Percentiles rank a stretch among this genome's conserved stretches.
These are phyloP conservation scores for Monopis laevigella DNA, from an alignment of 2,888 invertebrate genomes.

Conservation along the genomic window DNA sequence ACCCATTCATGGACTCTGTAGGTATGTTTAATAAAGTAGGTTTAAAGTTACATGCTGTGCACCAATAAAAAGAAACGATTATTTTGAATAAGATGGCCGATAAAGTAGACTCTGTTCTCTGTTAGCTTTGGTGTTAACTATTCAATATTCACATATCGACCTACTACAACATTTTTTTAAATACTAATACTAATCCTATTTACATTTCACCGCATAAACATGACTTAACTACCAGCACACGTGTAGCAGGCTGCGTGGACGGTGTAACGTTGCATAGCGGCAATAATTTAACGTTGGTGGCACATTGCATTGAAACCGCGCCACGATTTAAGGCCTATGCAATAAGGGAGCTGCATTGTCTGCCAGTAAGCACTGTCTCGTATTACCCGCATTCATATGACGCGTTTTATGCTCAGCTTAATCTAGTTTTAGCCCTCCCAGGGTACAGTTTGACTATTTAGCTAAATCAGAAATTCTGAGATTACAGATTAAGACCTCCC, in stretches of 20 bases:
- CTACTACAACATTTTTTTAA: too few relatives aligned
- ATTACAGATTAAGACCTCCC: slow-evolving; percentile 8
- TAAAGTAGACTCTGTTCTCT: too few relatives aligned
- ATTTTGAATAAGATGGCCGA: too few relatives aligned
- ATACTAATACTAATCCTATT: too few relatives aligned
- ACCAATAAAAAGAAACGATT: too few relatives aligned
- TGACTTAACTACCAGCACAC: slow-evolving; percentile 29
- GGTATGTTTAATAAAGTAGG: too few relatives aligned
- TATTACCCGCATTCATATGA: slow-evolving; percentile 49
- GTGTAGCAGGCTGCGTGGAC: slow-evolving; percentile 37
- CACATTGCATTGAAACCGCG: slow-evolving; percentile 62
- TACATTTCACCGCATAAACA: not conserved
- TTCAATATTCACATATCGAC: too few relatives aligned
- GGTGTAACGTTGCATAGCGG: slow-evolving; percentile 53
- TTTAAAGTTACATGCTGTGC: too few relatives aligned
- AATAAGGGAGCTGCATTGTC: slow-evolving; percentile 61
- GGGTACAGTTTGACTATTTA: slow-evolving; percentile 5
- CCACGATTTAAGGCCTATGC: slow-evolving; percentile 62
- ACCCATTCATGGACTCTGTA: too few relatives aligned
- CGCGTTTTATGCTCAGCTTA: slow-evolving; percentile 37
- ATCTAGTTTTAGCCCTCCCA: slow-evolving; percentile 17
- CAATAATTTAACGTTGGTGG: slow-evolving; percentile 63
- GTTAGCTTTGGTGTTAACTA: too few relatives aligned
- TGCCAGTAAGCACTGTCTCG: slow-evolving; percentile 36
- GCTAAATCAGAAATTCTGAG: not conserved